Conservation (phyloP, 2,797 vertebrate species). For the Crax fasciolata region DNA sequence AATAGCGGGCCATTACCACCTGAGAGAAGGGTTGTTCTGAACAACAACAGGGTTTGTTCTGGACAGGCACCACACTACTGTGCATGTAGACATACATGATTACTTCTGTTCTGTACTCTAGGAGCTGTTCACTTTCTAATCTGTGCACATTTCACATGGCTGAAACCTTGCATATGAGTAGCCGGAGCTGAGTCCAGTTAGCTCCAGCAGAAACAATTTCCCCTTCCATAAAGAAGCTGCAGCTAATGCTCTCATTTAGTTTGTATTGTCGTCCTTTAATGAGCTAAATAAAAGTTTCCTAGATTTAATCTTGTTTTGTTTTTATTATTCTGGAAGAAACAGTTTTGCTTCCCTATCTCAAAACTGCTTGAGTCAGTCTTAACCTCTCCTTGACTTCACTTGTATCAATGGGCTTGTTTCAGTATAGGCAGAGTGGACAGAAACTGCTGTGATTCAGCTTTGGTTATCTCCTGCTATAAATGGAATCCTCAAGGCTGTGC, state of each 20-base stretch:
- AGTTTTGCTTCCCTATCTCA: conserved; percentile 16
- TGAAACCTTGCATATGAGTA: not conserved
- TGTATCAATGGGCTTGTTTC: not conserved
- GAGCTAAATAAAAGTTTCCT: not conserved
- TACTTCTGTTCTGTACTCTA: not conserved
- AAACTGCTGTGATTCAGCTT: conserved; percentile 11
- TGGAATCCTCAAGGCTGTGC: not conserved
- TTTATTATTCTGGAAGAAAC: not conserved
- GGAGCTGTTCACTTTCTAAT: not conserved
- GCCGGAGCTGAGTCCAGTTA: not conserved
- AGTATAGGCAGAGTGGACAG: not conserved
- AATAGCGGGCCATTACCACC: not conserved
- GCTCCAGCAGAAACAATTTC: not conserved
- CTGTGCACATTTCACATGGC: not conserved
- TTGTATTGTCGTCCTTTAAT: not conserved
- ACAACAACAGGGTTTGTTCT: not conserved
- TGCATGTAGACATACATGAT: not conserved
- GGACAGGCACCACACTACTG: not conserved
- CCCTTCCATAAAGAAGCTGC: not conserved
- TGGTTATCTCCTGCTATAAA: not conserved
- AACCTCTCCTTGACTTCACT: not conserved
- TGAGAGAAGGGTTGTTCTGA: not conserved
- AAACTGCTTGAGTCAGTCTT: conserved; percentile 23
- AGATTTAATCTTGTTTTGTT: not conserved
- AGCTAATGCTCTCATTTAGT: not conserved